Percentiles rank a stretch among this genome's conserved stretches.
Evolutionary conservation across 2,888 invertebrate genomes (phyloP).

Genomic region (Agonopterix arenella): DNA sequence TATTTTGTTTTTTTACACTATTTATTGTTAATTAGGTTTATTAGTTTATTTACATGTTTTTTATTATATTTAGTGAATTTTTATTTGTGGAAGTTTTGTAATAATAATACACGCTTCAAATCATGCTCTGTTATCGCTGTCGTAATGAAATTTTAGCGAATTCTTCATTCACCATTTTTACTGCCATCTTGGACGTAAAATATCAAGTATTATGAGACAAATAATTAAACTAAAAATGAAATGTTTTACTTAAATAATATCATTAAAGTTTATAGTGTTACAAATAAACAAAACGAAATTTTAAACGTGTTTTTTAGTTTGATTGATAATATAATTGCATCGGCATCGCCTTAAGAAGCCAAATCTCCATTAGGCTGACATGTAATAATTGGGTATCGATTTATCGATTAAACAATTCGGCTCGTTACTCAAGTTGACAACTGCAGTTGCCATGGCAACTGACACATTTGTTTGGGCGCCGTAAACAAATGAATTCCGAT

Average conservation of each 20-base stretch:
- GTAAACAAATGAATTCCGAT: constrained; percentile 70
- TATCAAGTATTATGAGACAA: neutral
- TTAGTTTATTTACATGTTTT: no score
- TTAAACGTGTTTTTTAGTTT: neutral
- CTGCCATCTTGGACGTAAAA: no score
- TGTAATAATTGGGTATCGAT: constrained; percentile 15
- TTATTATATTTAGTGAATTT: no score
- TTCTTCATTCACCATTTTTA: no score
- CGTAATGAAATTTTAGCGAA: no score
- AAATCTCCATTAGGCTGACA: neutral
- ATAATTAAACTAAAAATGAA: neutral
- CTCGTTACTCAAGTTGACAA: constrained; percentile 52
- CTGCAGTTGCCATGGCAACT: constrained; percentile 49
- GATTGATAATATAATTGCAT: no score
- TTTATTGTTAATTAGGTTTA: no score
- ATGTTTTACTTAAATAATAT: neutral
- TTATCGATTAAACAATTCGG: constrained; percentile 44
- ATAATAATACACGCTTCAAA: no score
- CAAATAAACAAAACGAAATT: neutral
- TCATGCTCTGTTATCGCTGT: no score
- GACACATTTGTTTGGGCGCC: constrained; percentile 49
- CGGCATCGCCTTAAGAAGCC: neutral
- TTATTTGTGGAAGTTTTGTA: no score
- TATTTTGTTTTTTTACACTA: no score
- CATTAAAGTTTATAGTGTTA: neutral